Percentiles rank a stretch among this genome's conserved stretches.
phyloP scores from a whole-genome alignment of 2,113 vertebrate genomes.

The Channa maculata region DNA sequence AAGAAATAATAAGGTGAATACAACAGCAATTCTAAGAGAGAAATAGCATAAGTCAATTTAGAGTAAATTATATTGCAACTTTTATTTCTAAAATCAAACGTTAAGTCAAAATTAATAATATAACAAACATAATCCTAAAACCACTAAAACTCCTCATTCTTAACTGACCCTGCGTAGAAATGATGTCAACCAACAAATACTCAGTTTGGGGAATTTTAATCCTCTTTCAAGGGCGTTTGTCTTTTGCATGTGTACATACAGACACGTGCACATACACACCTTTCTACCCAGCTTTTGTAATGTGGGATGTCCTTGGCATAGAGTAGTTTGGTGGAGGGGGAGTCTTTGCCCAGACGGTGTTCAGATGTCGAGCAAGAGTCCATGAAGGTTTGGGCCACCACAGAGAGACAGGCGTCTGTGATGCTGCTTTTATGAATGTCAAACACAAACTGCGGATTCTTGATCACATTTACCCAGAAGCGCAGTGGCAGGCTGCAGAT shows the following conservation, averaged over 20 bases:
- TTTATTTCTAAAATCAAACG: not conserved
- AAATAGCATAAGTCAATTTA: too few relatives aligned
- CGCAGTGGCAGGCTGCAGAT: constrained; percentile 89
- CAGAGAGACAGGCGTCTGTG: constrained; percentile 94
- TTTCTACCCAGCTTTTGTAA: constrained; percentile 97
- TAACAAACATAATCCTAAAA: not conserved
- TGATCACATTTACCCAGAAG: constrained; percentile 98
- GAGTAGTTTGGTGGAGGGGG: constrained; percentile 94
- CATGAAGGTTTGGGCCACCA: constrained; percentile 97
- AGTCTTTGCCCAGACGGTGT: constrained; percentile 95
- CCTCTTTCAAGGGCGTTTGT: not conserved
- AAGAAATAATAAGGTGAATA: too few relatives aligned
- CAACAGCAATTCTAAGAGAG: too few relatives aligned
- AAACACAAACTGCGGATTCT: constrained; percentile 96
- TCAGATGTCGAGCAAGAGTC: constrained; percentile 96
- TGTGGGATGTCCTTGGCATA: constrained; percentile 98
- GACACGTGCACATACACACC: constrained; percentile 76
- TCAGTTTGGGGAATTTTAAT: not conserved
- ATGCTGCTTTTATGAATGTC: constrained; percentile 98
- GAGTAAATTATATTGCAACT: too few relatives aligned
- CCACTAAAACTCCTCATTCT: not conserved
- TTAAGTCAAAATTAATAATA: not conserved
- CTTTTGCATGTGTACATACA: not conserved
- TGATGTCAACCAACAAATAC: not conserved
- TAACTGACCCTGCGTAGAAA: not conserved